Evolutionary conservation across 2,888 invertebrate species (phyloP).

Genomic region (Eupithecia pulchellata): DNA sequence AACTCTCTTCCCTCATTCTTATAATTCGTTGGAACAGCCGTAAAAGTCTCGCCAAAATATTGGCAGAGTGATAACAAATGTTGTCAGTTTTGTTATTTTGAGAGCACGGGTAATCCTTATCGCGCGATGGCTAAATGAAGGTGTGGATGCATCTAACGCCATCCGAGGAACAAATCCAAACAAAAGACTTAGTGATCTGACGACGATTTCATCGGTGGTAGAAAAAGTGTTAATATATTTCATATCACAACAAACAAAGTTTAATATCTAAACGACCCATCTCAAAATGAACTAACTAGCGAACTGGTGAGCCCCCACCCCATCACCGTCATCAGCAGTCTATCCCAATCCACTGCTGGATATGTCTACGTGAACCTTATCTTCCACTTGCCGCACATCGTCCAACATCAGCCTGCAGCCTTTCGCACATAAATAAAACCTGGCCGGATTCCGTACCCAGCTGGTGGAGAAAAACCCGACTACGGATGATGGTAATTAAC

Average conservation of each 20-base stretch:
- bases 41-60: too few species aligned
- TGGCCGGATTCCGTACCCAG: neutral
- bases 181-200: too few species aligned
- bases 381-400: too few species aligned
- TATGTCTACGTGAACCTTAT: too few species aligned
- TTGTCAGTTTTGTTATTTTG: too few species aligned
- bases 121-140: too few species aligned
- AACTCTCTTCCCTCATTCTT: too few species aligned
- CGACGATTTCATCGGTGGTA: neutral
- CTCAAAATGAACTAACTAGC: neutral
- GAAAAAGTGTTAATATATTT: neutral
- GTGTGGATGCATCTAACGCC: too few species aligned
- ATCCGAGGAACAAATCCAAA: too few species aligned
- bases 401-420: neutral
- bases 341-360: neutral
- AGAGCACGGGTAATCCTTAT: too few species aligned
- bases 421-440: neutral
- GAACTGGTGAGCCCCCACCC: neutral
- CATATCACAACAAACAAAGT: neutral
- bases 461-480: neutral
- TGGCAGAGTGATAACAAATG: too few species aligned
- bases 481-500: constrained; percentile 38
- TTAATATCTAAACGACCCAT: neutral
- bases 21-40: too few species aligned
- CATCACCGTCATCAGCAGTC: neutral